Percentiles rank a stretch among this genome's conserved stretches.
Conservation (phyloP, 1,140 invertebrate species). For the Alviniconcha marisindica region DNA sequence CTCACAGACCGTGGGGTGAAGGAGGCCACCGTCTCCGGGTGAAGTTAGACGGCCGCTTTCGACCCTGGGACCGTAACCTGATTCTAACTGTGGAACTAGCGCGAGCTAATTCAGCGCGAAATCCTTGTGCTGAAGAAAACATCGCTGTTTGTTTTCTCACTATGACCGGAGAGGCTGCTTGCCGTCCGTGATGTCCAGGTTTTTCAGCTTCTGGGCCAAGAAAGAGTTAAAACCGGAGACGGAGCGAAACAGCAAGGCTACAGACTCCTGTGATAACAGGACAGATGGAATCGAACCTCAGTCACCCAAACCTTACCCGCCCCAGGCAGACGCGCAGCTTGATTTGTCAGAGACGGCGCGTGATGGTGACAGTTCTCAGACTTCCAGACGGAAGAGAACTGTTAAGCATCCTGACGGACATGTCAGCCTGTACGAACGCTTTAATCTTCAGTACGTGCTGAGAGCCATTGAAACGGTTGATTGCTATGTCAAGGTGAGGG, state of each 20-base stretch:
- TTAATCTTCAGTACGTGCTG: conserved; percentile 51
- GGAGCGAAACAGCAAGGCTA: not conserved
- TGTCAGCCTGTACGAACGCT: conserved; percentile 38
- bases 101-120: not conserved
- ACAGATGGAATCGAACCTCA: not conserved
- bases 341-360: not conserved
- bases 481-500: conserved; percentile 48
- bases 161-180: not conserved
- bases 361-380: not conserved
- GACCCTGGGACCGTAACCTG: not conserved
- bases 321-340: not conserved
- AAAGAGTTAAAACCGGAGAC: not conserved
- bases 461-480: conserved; percentile 47
- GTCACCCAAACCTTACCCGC: not conserved
- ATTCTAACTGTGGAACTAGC: not conserved
- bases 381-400: not conserved
- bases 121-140: not conserved
- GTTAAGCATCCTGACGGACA: not conserved
- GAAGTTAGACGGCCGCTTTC: too few species aligned
- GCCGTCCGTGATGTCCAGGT: not conserved
- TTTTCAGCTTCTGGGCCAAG: conserved; percentile 21
- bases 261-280: conserved; percentile 15
- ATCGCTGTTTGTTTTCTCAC: not conserved
- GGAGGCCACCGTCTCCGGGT: not conserved
- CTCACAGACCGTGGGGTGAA: too few species aligned